Conservation (phyloP, 92 coral and sea anemone genomes). For the Zoanthus gigantus region DNA sequence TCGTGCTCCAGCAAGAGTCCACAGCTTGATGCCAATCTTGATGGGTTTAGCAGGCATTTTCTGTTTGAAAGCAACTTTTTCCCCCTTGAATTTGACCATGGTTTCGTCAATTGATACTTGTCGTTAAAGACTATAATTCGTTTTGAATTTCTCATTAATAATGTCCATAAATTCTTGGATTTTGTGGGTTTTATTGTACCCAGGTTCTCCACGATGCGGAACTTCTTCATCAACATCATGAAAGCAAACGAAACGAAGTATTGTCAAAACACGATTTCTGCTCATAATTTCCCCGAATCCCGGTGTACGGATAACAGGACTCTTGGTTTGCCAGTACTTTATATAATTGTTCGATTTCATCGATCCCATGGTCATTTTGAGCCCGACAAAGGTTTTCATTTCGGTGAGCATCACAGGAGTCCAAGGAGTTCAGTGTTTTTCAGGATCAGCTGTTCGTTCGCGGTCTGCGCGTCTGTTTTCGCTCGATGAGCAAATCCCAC, state of each 20-base stretch:
- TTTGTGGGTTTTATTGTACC: slow-evolving; percentile 16
- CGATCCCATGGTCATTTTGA: background rate
- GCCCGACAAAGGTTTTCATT: background rate
- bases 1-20: slow-evolving; percentile 13
- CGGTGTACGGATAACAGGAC: background rate
- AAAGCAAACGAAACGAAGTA: slow-evolving; percentile 7
- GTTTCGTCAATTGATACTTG: slow-evolving; percentile 8
- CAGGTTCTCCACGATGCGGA: slow-evolving; percentile 8
- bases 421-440: slow-evolving; percentile 8
- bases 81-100: background rate
- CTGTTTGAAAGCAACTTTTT: slow-evolving; percentile 5
- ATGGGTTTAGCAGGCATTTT: slow-evolving; percentile 23
- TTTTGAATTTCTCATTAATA: slow-evolving; percentile 4
- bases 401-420: background rate
- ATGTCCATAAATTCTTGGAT: slow-evolving; percentile 1
- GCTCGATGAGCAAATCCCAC: background rate
- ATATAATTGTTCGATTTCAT: slow-evolving; percentile 14
- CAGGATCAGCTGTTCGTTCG: slow-evolving; percentile 6
- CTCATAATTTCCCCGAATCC: background rate
- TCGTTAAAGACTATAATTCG: background rate
- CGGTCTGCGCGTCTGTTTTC: background rate
- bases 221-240: slow-evolving; percentile 5
- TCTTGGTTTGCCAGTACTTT: background rate
- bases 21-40: slow-evolving; percentile 26
- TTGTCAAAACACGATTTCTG: slow-evolving; percentile 2